A percentile compares a stretch with the other conserved stretches of the same genome.
phyloP scores from a whole-genome alignment of 2,888 invertebrate genomes.

The Ryuthela nishihirai region DNA sequence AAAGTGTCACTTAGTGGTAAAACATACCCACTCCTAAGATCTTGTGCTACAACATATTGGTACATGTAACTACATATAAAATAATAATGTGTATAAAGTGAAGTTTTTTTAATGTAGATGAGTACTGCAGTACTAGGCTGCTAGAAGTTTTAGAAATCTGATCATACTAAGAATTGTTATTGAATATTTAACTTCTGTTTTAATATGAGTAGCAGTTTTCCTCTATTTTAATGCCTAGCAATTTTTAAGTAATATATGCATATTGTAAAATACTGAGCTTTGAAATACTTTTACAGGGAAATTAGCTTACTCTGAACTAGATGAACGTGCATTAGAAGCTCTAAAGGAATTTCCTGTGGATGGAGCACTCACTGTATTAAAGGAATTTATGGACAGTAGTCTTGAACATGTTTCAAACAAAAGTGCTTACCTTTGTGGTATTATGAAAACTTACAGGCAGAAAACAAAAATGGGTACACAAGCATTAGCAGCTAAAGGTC shows the following conservation, averaged over 20 bases:
- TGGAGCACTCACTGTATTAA: slow-evolving; percentile 59
- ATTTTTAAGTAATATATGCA: background rate
- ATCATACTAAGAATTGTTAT: too few species aligned
- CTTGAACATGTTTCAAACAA: slow-evolving; percentile 99
- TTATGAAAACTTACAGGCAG: slow-evolving; percentile 98
- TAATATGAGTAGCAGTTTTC: background rate
- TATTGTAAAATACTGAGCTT: too few species aligned
- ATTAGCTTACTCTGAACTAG: slow-evolving; percentile 92
- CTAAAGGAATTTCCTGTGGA: slow-evolving; percentile 92
- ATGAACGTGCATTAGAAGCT: slow-evolving; percentile 96
- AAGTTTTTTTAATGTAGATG: too few species aligned
- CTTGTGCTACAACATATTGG: too few species aligned
- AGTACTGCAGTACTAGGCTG: too few species aligned
- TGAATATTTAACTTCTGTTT: too few species aligned
- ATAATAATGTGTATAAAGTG: too few species aligned
- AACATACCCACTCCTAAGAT: too few species aligned
- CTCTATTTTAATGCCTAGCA: background rate
- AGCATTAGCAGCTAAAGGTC: slow-evolving; percentile 66
- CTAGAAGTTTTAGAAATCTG: too few species aligned
- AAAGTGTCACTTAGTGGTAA: too few species aligned
- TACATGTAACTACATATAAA: too few species aligned
- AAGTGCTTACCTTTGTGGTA: slow-evolving; percentile 97
- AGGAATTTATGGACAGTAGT: slow-evolving; percentile 96
- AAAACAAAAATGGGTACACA: slow-evolving; percentile 50
- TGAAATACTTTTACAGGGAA: slow-evolving; percentile 58